Base-by-base conservation (phyloP, 2,113 vertebrate species). In the Chaetorhynchus papuensis region DNA sequence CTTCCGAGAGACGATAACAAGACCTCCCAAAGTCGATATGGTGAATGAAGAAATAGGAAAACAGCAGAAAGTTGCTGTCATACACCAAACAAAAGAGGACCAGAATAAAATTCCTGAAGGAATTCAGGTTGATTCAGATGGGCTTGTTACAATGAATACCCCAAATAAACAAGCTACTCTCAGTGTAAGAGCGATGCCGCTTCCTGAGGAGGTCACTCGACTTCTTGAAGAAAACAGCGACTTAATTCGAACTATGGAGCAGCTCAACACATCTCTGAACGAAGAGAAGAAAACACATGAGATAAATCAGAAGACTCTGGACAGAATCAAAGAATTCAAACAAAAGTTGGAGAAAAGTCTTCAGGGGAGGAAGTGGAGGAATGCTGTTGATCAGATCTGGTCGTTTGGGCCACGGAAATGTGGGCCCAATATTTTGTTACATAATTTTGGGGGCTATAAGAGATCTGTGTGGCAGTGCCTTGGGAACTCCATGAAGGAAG, bases 31-130 rank as follows among this genome's bases (percentile, higher is more conserved):
- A 97, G 98, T 99, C 5, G 99, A 99, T 93, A 99, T 99, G 99
- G 99, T 99, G 87, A 99, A 99, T n/a, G 99, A 99, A 97, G 99
- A 99, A 8, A 98, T 99, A 61, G 99, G 99, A 44, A 98, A 92
- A 79, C 99, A 99, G 89, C 99, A 99, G 45, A 99, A 99, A 96
- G 97, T 99, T 10, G 99, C 99, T 4, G 98, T 99, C 66, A 99
- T 99, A 91, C 99, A 99, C 79, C 99, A 99, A 97, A 95, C 98
- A 5, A 99, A 98, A 91, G 99, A 99, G 8, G 99, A 99, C 33
- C 99, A 98, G 35, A 98, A 86, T 53, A 99, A 97, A 94, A 94
- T 96, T 52, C 98, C 99, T 6, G 99, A 99, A 80, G 99, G 98
- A 5, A 47, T 99, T 26, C 98, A 98, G 28, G 97, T 99, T 11